A percentile compares a stretch with the other conserved stretches of the same genome.
Evolutionary conservation across 2,888 invertebrate genomes (phyloP).

Genomic region (Rhamnusium bicolor): DNA sequence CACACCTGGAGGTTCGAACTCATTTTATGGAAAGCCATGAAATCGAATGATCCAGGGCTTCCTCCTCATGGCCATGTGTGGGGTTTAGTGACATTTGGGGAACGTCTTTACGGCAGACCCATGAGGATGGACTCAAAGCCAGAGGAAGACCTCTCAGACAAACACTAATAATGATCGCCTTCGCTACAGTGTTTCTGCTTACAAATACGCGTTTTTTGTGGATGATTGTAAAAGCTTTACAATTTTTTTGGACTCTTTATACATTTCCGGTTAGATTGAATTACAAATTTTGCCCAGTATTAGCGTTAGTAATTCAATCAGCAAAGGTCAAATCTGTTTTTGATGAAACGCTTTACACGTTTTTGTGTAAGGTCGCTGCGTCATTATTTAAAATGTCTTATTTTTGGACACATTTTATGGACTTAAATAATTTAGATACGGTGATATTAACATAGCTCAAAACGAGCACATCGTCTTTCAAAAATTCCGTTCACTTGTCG

Average conservation of each 20-base stretch:
- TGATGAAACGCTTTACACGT: slow-evolving; percentile 38
- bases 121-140: slow-evolving; percentile 59
- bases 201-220: slow-evolving; percentile 53
- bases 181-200: slow-evolving; percentile 57
- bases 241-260: slow-evolving; percentile 59
- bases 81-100: slow-evolving; percentile 62
- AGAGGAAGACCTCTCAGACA: slow-evolving; percentile 44
- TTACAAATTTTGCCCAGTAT: slow-evolving; percentile 55
- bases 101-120: slow-evolving; percentile 58
- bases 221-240: slow-evolving; percentile 49
- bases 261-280: slow-evolving; percentile 49
- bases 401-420: slow-evolving; percentile 63
- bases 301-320: slow-evolving; percentile 46
- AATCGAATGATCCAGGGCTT: slow-evolving; percentile 77
- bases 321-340: slow-evolving; percentile 39
- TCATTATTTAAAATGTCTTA: slow-evolving; percentile 64
- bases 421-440: slow-evolving; percentile 59
- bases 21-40: slow-evolving; percentile 79
- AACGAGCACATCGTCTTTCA: slow-evolving; percentile 65
- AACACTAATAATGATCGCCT: slow-evolving; percentile 51
- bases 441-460: slow-evolving; percentile 67
- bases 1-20: slow-evolving; percentile 86
- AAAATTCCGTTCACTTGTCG: slow-evolving; percentile 62
- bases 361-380: slow-evolving; percentile 55
- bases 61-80: slow-evolving; percentile 70